Base-by-base conservation (phyloP, 2,797 vertebrate species). In the Bothrops alternatus region DNA sequence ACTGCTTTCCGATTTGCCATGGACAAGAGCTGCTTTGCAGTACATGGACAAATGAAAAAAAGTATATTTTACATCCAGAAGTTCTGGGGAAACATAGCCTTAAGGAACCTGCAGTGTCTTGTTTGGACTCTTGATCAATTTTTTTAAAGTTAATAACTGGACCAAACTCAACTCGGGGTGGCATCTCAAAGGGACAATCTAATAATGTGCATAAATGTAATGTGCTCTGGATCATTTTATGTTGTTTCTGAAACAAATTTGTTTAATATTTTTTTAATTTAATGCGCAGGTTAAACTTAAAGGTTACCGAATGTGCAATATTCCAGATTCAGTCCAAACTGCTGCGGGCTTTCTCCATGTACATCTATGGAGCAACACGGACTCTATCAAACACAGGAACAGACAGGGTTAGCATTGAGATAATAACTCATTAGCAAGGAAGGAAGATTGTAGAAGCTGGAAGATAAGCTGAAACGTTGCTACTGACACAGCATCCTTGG, bases 101-200 rank as follows among this genome's bases (percentile, higher is more conserved):
- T 98, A 99, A 98, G 96, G 93, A 98, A 97, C 97, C 97, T 97
- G 97, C 96, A 95, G 97, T 97, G 98, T 98, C 98, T 96, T 98
- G 65, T 91, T 97, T 95, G 95, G 96, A 97, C 95, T 96, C 95
- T 97, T 97, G 97, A n/a, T 96, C 96, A 95, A 97, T 97, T 97
- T 97, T 96, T 87, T 95, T 42, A 82, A 90, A 50, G 26, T 78
- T 53, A 82, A 12, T 82, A 96, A 95, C 95, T 57, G 97, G 97
- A 98, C 97, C 97, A 97, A 97, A 96, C 95, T 95, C 95, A 93
- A 90, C 92, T 50, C 2, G 93, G 73, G 73, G 95, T 94, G 96
- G 91, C 93, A 63, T 60, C 42, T 82, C 94, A 96, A 90, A 91
- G 93, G 95, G 96, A 95, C 2, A 63, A 93, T 96, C 50, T 87